Conservation (phyloP, 1,140 invertebrate genomes). For the Leptonema lineaticorne region DNA sequence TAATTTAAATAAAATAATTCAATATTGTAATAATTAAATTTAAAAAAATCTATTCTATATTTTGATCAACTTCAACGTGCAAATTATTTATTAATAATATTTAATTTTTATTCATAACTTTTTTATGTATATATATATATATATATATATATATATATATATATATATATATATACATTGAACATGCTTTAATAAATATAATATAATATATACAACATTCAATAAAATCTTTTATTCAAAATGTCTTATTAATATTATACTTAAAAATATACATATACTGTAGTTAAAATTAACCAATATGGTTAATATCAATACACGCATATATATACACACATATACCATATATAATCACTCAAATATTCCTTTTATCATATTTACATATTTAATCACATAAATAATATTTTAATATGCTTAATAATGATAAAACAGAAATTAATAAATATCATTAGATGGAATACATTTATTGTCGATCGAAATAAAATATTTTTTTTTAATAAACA, state of each 20-base stretch:
- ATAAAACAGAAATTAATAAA: too few species aligned
- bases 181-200: constrained; percentile 4
- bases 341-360: background rate
- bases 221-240: constrained; percentile 7
- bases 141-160: background rate
- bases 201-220: constrained; percentile 15
- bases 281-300: constrained; percentile 5
- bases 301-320: background rate
- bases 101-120: background rate
- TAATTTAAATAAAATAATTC: background rate
- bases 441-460: too few species aligned
- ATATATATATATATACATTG: background rate
- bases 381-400: too few species aligned
- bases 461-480: background rate
- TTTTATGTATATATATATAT: background rate
- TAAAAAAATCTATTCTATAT: too few species aligned
- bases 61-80: too few species aligned
- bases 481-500: too few species aligned
- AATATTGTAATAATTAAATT: too few species aligned
- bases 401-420: too few species aligned
- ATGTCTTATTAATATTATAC: background rate
- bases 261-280: background rate
- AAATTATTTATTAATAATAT: too few species aligned
- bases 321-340: background rate
- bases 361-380: background rate